Evolutionary conservation across 2,888 invertebrate genomes (phyloP).

Genomic region (Sminthurinus aureus): DNA sequence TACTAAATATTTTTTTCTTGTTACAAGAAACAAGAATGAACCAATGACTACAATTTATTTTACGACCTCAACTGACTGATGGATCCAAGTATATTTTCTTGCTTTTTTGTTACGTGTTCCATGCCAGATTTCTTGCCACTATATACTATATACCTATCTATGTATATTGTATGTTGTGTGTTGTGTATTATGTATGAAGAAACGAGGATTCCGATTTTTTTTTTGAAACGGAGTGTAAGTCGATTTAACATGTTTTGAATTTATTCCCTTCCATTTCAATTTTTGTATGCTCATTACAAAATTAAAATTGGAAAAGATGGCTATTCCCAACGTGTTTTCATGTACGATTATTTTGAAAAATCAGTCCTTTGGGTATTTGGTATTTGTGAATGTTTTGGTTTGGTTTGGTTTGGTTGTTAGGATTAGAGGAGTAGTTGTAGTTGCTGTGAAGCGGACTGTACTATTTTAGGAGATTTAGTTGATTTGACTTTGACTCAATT

Average conservation of each 20-base stretch:
- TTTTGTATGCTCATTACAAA: too few species aligned
- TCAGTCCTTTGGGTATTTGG: not conserved
- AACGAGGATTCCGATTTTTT: not conserved
- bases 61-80: slow-evolving; percentile 32
- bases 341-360: not conserved
- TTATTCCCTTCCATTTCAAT: too few species aligned
- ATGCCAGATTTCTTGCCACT: not conserved
- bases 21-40: slow-evolving; percentile 32
- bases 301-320: too few species aligned
- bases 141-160: too few species aligned
- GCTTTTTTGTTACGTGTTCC: too few species aligned
- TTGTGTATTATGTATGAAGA: too few species aligned
- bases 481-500: not conserved
- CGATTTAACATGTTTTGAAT: too few species aligned
- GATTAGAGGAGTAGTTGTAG: too few species aligned
- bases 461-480: not conserved
- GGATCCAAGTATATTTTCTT: not conserved
- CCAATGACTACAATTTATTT: slow-evolving; percentile 58
- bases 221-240: not conserved
- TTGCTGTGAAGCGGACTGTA: not conserved
- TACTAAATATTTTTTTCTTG: not conserved
- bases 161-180: too few species aligned
- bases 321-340: not conserved
- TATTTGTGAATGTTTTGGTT: not conserved
- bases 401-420: too few species aligned